Evolutionary conservation across 2,888 invertebrate genomes (phyloP), one percentile per base, ranked within the genome.

Genomic region (Macrophya annulata): DNA sequence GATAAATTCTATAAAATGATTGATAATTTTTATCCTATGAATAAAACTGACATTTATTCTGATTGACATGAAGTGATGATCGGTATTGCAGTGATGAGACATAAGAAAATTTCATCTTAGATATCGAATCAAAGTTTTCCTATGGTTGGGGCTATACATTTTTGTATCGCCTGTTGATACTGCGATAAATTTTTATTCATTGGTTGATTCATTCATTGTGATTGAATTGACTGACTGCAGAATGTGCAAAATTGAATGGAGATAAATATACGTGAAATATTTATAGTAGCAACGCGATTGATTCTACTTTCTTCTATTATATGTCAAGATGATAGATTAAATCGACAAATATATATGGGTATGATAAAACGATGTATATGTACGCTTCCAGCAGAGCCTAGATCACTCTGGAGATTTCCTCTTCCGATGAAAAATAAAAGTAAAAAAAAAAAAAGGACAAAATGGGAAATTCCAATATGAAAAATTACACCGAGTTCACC

Each of bases 391-490:
- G 5, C 9, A 37, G 71, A 62, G 71, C 15, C 31, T 15, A 31
- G 15, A 68, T 68, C 21, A 12, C 31, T 25, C 31, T 1, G 9
- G 40, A 9, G 71, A 40, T n/a, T 40, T n/a, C 40, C 43, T 12
- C 45, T 31, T 15, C 43, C n/a, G 12, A 45, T 45, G 12, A 25
- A 12, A 5, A 21, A n/a, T 40, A 10, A 45, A 74, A 21, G n/a
- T n/a, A 40, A 21, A n/a, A 43, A 74, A 45, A 17, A 68, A 37
- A n/a, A 37, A 37, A 17, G 8, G 8, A 40, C 40, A 71, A 71
- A 71, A 71, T 71, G 37, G 37, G 5, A 37, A 40, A 71, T 71
- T 71, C 37, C 40, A 76, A 76, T 25, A 55, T 76, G 76, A 76
- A 76, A 76, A 76, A 48, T 48, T 48, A 12, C 45, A 21, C 8